Percentiles rank a stretch among this genome's conserved stretches.
Conservation (phyloP, 2,113 vertebrate genomes). For the Pseudorectes ferrugineus region DNA sequence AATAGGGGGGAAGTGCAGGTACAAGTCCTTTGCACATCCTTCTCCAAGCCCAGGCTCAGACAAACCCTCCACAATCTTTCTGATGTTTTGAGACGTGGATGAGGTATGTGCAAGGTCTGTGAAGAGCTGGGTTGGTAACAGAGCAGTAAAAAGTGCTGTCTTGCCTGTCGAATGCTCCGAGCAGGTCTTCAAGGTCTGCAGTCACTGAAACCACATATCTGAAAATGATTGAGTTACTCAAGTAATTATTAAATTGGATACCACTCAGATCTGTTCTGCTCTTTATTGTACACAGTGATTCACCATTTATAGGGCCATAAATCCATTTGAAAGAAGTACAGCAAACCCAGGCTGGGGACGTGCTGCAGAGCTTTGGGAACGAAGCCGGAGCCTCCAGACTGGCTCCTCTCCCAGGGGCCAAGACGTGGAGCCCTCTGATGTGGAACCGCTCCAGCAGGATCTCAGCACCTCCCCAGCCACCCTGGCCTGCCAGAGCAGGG, state of each 20-base stretch:
- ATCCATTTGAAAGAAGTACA: conserved; percentile 10
- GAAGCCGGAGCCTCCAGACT: background rate
- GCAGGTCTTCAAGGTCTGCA: conserved; percentile 15
- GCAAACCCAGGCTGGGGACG: background rate
- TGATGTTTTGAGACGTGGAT: background rate
- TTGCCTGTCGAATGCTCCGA: background rate
- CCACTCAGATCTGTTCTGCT: conserved; percentile 49
- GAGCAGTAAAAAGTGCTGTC: background rate
- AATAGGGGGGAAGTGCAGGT: background rate
- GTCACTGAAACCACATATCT: conserved; percentile 26
- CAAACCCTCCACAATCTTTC: background rate
- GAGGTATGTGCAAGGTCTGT: background rate
- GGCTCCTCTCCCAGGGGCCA: background rate
- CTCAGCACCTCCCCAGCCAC: background rate
- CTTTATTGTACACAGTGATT: conserved; percentile 57
- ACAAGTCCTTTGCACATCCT: background rate
- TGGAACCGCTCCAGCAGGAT: background rate
- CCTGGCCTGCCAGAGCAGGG: background rate
- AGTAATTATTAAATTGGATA: conserved; percentile 71
- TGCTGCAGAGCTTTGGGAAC: background rate
- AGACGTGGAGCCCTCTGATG: background rate
- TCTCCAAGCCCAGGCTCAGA: background rate
- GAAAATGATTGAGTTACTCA: conserved; percentile 66
- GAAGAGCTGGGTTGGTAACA: background rate
- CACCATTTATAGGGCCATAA: conserved; percentile 58